These are phyloP conservation scores for Lithobates pipiens DNA, from an alignment of 2,797 vertebrate genomes.

Conservation along the genomic window DNA sequence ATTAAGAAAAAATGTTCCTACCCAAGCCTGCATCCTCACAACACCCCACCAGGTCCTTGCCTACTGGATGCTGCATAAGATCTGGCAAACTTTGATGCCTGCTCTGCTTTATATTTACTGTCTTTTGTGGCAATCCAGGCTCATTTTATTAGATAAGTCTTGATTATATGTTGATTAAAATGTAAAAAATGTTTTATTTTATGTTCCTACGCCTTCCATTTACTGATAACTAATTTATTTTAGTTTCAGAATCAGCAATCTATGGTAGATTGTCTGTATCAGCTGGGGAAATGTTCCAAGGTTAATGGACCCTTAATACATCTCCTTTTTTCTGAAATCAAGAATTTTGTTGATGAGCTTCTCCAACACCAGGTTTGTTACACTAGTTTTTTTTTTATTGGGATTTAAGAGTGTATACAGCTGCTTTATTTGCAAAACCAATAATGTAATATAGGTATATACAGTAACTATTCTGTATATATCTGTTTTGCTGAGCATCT, in stretches of 20 bases:
- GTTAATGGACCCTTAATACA: slow-evolving; percentile 78
- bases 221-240: slow-evolving; percentile 57
- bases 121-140: too few species aligned
- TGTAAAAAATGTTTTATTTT: background rate
- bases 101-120: too few species aligned
- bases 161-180: background rate
- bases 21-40: too few species aligned
- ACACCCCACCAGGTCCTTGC: too few species aligned
- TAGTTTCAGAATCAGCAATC: slow-evolving; percentile 78
- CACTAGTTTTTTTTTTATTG: background rate
- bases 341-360: slow-evolving; percentile 76
- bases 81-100: too few species aligned
- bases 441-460: background rate
- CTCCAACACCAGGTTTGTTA: slow-evolving; percentile 75
- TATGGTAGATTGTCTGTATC: slow-evolving; percentile 75
- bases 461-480: background rate
- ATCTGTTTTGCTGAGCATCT: background rate
- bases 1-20: too few species aligned
- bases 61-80: too few species aligned
- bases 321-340: slow-evolving; percentile 80
- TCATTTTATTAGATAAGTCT: too few species aligned
- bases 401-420: background rate
- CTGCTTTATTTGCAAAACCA: slow-evolving; percentile 53
- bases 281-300: slow-evolving; percentile 78
- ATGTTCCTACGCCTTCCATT: background rate